Evolutionary conservation across 2,797 vertebrate species (phyloP), one percentile per base, ranked within the genome.

Genomic region (Rhinichthys osculus): DNA sequence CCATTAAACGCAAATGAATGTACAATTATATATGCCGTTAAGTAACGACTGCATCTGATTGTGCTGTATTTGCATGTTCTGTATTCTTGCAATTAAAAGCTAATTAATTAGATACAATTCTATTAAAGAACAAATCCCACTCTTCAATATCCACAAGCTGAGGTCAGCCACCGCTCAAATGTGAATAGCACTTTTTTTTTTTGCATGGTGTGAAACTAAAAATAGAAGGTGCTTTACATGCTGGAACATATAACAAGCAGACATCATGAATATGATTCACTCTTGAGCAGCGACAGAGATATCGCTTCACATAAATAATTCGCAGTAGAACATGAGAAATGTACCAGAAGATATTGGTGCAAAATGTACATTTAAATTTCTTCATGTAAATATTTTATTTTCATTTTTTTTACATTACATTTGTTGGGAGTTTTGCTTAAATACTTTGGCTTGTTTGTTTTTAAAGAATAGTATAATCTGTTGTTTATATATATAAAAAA

Each of bases 21-120:
- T 89, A 89, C 84, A 81, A 85, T 91, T 91, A 91, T 90, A 91
- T 90, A 92, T 90, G 89, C 90, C 69, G 85, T 92, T 92, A 94
- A 93, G 90, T 90, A 92, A 92, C 89, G 91, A 93, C 92, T 92
- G 92, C 89, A 92, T 91, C 86, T 81, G 89, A 93, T 90, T 93
- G 92, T 95, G 93, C 93, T 92, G 94, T 90, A 94, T 95, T 94
- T 93, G 94, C 95, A 95, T 94, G 93, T 93, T 95, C 93, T 88
- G 91, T 93, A 91, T 94, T 95, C 92, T 92, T 90, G 89, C 94
- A 95, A 96, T 96, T 96, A 95, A 95, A 95, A 95, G 93, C 94
- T 95, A 96, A 96, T 96, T 96, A 96, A 96, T 96, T 95, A 95
- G 94, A 95, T 93, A 95, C 94, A 95, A 95, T 96, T 96, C 95